A percentile compares a stretch with the other conserved stretches of the same genome.
Evolutionary conservation across 2,888 invertebrate genomes (phyloP).

Genomic region (Lepidochitona cinerea): DNA sequence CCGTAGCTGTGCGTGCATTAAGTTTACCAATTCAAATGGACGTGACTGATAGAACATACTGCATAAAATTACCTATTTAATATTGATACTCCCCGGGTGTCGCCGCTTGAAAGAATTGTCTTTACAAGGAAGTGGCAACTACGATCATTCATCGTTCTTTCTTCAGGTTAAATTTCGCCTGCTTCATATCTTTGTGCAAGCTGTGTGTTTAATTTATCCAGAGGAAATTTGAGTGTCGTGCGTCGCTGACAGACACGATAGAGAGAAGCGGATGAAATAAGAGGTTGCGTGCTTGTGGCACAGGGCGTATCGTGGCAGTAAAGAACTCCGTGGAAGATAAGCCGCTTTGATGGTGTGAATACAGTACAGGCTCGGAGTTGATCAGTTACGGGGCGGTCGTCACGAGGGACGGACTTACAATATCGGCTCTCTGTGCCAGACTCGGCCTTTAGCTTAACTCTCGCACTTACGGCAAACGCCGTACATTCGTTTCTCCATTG

Average conservation of each 20-base stretch:
- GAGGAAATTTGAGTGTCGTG: not conserved
- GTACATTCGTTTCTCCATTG: too few species aligned
- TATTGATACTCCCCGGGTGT: not conserved
- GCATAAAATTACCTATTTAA: conserved; percentile 4
- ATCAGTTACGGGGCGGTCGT: not conserved
- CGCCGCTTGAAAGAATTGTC: not conserved
- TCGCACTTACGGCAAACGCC: too few species aligned
- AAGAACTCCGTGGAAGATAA: not conserved
- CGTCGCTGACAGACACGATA: not conserved
- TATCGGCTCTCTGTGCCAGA: not conserved
- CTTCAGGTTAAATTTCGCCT: not conserved
- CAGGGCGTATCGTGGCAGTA: not conserved
- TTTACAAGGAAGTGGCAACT: not conserved
- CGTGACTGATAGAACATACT: not conserved
- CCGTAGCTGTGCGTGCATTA: conserved; percentile 5
- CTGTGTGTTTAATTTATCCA: not conserved
- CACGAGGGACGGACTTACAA: not conserved
- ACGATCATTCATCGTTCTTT: not conserved
- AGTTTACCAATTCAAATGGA: not conserved
- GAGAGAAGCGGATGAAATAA: not conserved
- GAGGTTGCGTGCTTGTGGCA: not conserved
- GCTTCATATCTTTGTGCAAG: not conserved
- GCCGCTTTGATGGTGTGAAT: conserved; percentile 8
- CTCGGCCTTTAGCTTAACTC: too few species aligned
- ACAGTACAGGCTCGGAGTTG: conserved; percentile 1